Base-by-base conservation (phyloP, 2,888 invertebrate genomes). In the Brachyptera risi region DNA sequence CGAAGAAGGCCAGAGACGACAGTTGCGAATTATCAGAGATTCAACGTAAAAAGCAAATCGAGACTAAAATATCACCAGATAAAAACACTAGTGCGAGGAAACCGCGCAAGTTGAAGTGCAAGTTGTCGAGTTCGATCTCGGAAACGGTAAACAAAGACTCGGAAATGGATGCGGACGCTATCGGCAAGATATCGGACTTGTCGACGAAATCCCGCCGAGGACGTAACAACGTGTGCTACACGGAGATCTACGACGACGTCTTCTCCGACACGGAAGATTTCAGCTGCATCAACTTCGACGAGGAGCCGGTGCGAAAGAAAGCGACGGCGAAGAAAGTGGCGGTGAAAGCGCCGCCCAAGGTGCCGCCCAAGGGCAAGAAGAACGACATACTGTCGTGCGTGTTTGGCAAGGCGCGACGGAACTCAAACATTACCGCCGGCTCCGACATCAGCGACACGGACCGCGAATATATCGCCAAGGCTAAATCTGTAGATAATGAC, bases 201-300 rank as follows among this genome's bases (percentile, higher is more conserved):
- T n/a, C n/a, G n/a, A n/a, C n/a, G n/a, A n/a, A n/a, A n/a, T n/a
- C n/a, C n/a, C n/a, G n/a, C n/a, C n/a, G n/a, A 21, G 19, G 44
- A 2, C 2, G 44, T 2, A 44, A 44, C 44, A n/a, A 7, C 54
- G 54, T 54, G 21, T 54, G 54, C 35, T 54, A 54, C 35, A 54
- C 54, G 3, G 54, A 54, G 54, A 31, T 54, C 35, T 54, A 19
- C 19, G 54, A 54, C 37, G 54, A 54, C 37, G 19, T 54, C 2
- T 31, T 19, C 3, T 54, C 54, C 31, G 54, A 54, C 19, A 35
- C 35, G 4, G 51, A 51, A 17, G 51, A 31, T 3, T 17, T 31
- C 31, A 21, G 15, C 17, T 31, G 17, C n/a, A 31, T 13, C 5
- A 19, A 15, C 15, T 27, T 27, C n/a, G 51, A 27, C 19, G 51